These are phyloP conservation scores for Dilophus febrilis DNA, from an alignment of 2,888 invertebrate genomes.

Conservation along the genomic window DNA sequence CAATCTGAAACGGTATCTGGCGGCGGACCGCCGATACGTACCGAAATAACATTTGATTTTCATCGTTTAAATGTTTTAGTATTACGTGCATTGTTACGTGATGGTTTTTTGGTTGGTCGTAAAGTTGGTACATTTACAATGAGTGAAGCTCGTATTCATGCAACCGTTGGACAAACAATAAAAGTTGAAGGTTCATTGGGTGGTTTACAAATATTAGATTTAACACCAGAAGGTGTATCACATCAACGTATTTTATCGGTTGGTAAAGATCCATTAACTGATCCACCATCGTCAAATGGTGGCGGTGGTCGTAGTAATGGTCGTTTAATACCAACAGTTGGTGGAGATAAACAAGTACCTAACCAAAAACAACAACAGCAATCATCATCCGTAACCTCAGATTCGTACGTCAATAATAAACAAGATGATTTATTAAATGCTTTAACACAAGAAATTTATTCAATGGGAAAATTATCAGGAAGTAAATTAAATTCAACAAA, in stretches of 20 bases:
- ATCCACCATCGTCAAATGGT: slow-evolving; percentile 19
- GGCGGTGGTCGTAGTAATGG: too few relatives aligned
- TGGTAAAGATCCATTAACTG: slow-evolving; percentile 54
- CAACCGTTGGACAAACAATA: slow-evolving; percentile 50
- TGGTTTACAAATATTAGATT: slow-evolving; percentile 77
- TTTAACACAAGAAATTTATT: slow-evolving; percentile 24
- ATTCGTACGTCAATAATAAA: not conserved
- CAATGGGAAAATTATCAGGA: slow-evolving; percentile 24
- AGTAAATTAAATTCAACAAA: not conserved
- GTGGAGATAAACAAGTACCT: too few relatives aligned
- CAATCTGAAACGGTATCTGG: slow-evolving; percentile 8
- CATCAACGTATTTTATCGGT: slow-evolving; percentile 77
- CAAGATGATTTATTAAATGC: slow-evolving; percentile 11
- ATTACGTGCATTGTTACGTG: slow-evolving; percentile 59
- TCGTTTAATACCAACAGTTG: not conserved
- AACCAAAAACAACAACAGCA: too few relatives aligned
- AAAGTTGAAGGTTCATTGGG: slow-evolving; percentile 75
- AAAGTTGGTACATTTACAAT: slow-evolving; percentile 91
- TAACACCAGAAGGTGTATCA: slow-evolving; percentile 65
- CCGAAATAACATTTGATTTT: slow-evolving; percentile 83
- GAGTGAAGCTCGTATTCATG: slow-evolving; percentile 77
- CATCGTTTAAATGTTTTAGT: slow-evolving; percentile 77
- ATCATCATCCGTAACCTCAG: too few relatives aligned
- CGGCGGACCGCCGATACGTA: slow-evolving; percentile 31
- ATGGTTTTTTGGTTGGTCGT: slow-evolving; percentile 51